A percentile compares a stretch with the other conserved stretches of the same genome.
Conservation (phyloP, 2,888 invertebrate species). For the Andrena haemorrhoa region DNA sequence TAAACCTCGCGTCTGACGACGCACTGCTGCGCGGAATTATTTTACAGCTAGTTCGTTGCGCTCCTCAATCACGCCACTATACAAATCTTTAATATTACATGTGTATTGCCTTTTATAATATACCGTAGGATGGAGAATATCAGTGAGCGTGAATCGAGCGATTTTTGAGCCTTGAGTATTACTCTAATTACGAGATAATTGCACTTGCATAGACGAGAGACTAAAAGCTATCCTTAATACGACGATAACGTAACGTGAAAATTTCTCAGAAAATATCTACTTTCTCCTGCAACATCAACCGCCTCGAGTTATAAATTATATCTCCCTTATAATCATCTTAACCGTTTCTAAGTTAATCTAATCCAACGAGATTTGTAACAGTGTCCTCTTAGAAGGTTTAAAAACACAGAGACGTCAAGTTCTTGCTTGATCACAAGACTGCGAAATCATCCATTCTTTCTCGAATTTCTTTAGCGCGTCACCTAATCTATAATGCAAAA, state of each 20-base stretch:
- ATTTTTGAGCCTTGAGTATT: conserved; percentile 10
- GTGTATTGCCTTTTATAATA: neutral
- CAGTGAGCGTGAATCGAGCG: neutral
- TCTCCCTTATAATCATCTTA: conserved; percentile 2
- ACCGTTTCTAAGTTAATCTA: neutral
- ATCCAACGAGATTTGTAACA: neutral
- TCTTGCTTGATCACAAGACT: neutral
- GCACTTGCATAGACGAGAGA: conserved; percentile 31
- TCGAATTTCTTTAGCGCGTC: neutral
- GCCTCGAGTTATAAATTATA: neutral
- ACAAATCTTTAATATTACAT: conserved; percentile 3
- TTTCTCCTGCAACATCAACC: conserved; percentile 3
- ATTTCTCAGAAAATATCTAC: conserved; percentile 40
- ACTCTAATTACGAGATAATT: conserved; percentile 12
- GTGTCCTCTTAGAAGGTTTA: neutral
- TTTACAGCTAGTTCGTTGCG: conserved; percentile 18
- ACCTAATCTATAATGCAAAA: neutral
- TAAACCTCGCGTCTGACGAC: neutral
- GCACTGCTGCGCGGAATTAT: neutral
- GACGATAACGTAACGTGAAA: conserved; percentile 31
- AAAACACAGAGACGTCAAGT: neutral
- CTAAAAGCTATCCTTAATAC: conserved; percentile 29
- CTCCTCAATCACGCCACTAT: neutral
- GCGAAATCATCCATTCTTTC: neutral
- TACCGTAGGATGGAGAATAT: neutral